Evolutionary conservation across 2,888 invertebrate species (phyloP).

Genomic region (Listrodromus nycthemerus): DNA sequence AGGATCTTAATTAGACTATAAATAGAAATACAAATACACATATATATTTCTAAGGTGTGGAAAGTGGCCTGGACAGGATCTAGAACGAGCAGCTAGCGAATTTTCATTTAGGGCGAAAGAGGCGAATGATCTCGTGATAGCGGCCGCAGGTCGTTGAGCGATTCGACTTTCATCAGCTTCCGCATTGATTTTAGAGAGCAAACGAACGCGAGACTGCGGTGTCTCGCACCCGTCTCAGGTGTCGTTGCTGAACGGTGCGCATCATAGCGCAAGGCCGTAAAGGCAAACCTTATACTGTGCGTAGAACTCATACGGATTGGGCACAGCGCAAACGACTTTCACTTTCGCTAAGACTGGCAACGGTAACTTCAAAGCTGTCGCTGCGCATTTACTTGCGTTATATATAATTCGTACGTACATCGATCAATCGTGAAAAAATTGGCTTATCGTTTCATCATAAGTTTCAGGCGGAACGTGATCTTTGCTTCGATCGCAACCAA

Average conservation of each 20-base stretch:
- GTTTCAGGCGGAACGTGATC: slow-evolving; percentile 11
- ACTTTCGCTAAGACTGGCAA: slow-evolving; percentile 69
- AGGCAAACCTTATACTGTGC: slow-evolving; percentile 37
- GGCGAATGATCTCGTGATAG: not conserved
- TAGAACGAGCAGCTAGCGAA: not conserved
- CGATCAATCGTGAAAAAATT: not conserved
- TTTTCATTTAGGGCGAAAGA: slow-evolving; percentile 8
- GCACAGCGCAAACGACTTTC: slow-evolving; percentile 69
- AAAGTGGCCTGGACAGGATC: slow-evolving; percentile 9
- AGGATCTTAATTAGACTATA: slow-evolving; percentile 12
- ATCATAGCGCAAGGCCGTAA: slow-evolving; percentile 67
- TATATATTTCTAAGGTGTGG: not conserved
- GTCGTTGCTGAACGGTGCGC: slow-evolving; percentile 19
- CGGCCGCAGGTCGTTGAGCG: not conserved
- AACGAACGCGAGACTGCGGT: not conserved
- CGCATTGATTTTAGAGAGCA: slow-evolving; percentile 61
- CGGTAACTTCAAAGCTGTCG: slow-evolving; percentile 45
- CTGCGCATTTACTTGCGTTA: not conserved
- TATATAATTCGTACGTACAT: not conserved
- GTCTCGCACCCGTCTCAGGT: slow-evolving; percentile 17
- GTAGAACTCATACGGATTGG: slow-evolving; percentile 35
- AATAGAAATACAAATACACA: slow-evolving; percentile 12
- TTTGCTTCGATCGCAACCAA: not conserved
- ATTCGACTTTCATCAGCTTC: slow-evolving; percentile 69
- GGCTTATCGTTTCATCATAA: slow-evolving; percentile 5